These are phyloP conservation scores for Nomada ferruginata DNA, from an alignment of 2,888 invertebrate species.

Conservation along the genomic window DNA sequence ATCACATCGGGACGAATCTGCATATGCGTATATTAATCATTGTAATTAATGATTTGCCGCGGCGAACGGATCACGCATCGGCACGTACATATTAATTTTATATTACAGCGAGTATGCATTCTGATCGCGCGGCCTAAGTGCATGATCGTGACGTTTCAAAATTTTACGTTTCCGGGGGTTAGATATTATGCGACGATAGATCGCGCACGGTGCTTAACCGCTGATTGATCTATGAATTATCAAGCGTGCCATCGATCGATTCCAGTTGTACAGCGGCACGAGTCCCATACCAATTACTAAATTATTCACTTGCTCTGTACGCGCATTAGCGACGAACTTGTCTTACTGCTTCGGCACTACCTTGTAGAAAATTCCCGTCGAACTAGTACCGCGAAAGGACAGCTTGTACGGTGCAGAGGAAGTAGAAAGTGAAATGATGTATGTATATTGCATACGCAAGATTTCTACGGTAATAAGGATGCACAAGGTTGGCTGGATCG, in stretches of 20 bases:
- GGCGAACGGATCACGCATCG: conserved; percentile 11
- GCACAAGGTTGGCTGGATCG: background rate
- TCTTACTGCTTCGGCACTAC: background rate
- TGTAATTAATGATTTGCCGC: conserved; percentile 50
- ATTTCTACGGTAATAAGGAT: background rate
- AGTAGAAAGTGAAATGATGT: too few relatives aligned
- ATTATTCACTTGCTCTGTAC: conserved; percentile 47
- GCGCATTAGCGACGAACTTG: background rate
- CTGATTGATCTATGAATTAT: conserved; percentile 45
- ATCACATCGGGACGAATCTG: conserved; percentile 21
- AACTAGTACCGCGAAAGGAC: too few relatives aligned
- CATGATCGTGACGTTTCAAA: conserved; percentile 19
- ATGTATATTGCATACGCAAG: background rate
- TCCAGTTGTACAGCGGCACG: conserved; percentile 6
- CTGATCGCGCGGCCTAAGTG: conserved; percentile 24
- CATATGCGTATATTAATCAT: conserved; percentile 42
- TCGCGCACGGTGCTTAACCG: conserved; percentile 15
- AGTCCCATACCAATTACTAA: conserved; percentile 42
- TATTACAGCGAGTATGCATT: conserved; percentile 30
- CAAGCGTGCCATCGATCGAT: conserved; percentile 23
- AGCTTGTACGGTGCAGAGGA: too few relatives aligned
- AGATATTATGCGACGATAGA: background rate
- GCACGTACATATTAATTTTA: conserved; percentile 54
- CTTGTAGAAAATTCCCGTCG: background rate
- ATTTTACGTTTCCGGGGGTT: background rate